phyloP scores from a whole-genome alignment of 2,113 vertebrate species.

The Vidua macroura region DNA sequence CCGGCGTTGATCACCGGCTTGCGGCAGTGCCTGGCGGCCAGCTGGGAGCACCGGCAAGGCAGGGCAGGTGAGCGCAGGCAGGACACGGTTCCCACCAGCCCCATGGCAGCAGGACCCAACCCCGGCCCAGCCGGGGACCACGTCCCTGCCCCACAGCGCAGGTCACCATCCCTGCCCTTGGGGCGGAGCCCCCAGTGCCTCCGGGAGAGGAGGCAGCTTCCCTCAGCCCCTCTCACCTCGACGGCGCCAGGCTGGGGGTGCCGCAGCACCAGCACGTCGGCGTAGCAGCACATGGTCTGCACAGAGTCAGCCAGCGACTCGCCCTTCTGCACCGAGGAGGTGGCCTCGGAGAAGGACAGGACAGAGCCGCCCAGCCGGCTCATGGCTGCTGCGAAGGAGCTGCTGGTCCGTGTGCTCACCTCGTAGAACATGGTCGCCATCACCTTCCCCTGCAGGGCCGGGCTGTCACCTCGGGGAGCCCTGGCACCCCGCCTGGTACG shows the following conservation, averaged over 20 bases:
- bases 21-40: slow-evolving; percentile 88
- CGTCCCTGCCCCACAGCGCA: fast-evolving
- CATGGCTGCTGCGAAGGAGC: slow-evolving; percentile 93
- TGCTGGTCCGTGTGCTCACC: slow-evolving; percentile 94
- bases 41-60: slow-evolving; percentile 53
- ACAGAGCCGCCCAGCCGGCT: slow-evolving; percentile 90
- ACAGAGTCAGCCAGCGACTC: slow-evolving; percentile 92
- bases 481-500: fast-evolving
- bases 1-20: slow-evolving; percentile 94
- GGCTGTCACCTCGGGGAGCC: fast-evolving
- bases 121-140: background rate
- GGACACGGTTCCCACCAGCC: fast-evolving
- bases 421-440: slow-evolving; percentile 99
- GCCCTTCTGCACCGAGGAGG: slow-evolving; percentile 92
- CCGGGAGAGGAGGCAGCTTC: fast-evolving
- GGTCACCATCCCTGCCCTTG: fast-evolving
- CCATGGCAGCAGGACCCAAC: fast-evolving
- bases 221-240: slow-evolving; percentile 76
- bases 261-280: slow-evolving; percentile 89
- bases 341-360: slow-evolving; percentile 89
- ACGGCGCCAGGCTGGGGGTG: slow-evolving; percentile 90
- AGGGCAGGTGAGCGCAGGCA: background rate
- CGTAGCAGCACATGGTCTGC: slow-evolving; percentile 95
- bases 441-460: slow-evolving; percentile 82
- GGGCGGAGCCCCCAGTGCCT: background rate